A percentile compares a stretch with the other conserved stretches of the same genome.
These are phyloP conservation scores for Argopecten irradians DNA, from an alignment of 1,140 invertebrate species.

Conservation along the genomic window DNA sequence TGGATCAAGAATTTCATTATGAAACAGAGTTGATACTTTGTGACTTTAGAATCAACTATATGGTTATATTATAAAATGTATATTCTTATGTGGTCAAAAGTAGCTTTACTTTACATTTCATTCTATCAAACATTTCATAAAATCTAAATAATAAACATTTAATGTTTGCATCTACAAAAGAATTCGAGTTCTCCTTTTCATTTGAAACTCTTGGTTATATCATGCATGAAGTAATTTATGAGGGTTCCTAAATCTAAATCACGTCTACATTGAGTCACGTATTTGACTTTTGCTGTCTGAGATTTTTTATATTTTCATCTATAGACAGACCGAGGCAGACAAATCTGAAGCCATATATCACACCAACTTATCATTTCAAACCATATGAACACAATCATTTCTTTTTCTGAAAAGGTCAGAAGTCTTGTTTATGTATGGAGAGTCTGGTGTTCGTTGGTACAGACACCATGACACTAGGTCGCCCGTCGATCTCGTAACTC, in stretches of 20 bases:
- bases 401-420: background rate
- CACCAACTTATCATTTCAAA: constrained; percentile 22
- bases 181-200: background rate
- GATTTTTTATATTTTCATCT: background rate
- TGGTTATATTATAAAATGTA: too few species aligned
- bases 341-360: background rate
- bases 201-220: background rate
- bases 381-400: constrained; percentile 4
- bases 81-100: too few species aligned
- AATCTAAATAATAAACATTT: too few species aligned
- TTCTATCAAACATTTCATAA: too few species aligned
- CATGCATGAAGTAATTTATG: background rate
- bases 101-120: too few species aligned
- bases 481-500: background rate
- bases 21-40: too few species aligned
- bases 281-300: background rate
- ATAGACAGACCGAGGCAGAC: background rate
- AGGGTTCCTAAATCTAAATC: background rate
- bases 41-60: too few species aligned
- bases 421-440: background rate
- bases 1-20: too few species aligned
- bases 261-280: background rate
- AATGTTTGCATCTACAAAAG: background rate
- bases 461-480: background rate
- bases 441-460: background rate